Conservation (phyloP, 2,113 vertebrate species). For the Zosterops hypoxanthus region DNA sequence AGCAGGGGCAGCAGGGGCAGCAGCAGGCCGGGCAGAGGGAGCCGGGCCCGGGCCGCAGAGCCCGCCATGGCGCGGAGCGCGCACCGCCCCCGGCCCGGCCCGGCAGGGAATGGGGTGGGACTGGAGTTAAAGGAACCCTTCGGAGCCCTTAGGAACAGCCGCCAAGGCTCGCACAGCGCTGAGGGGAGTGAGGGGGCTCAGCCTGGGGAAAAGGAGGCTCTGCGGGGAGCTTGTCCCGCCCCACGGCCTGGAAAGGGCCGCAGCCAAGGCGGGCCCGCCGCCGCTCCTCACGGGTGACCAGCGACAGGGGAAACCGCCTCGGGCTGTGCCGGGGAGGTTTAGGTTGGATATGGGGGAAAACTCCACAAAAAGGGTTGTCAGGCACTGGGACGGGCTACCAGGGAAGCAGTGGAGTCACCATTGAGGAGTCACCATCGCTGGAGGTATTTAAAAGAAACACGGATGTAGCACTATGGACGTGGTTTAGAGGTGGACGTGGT, state of each 20-base stretch:
- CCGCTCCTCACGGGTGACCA: not conserved
- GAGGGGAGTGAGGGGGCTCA: fast-evolving
- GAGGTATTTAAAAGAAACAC: not conserved
- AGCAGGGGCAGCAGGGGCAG: no score
- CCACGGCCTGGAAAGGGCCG: not conserved
- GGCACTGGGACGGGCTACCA: not conserved
- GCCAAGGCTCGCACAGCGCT: fast-evolving
- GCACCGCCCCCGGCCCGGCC: not conserved
- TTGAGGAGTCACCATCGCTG: not conserved
- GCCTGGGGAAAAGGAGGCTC: not conserved
- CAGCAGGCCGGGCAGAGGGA: no score
- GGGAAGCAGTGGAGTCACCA: no score
- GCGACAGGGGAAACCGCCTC: not conserved
- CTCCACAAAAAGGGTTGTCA: not conserved
- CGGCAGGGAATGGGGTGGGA: not conserved
- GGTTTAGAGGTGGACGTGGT: not conserved
- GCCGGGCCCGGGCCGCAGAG: not conserved
- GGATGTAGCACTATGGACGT: not conserved
- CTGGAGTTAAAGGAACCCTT: not conserved
- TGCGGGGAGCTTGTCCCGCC: fast-evolving
- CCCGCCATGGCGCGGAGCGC: not conserved
- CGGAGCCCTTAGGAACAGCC: fast-evolving
- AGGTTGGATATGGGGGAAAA: not conserved
- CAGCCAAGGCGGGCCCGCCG: not conserved
- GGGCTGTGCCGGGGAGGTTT: not conserved